Evolutionary conservation across 2,113 vertebrate species (phyloP).

Genomic region (Rhinoderma darwinii): DNA sequence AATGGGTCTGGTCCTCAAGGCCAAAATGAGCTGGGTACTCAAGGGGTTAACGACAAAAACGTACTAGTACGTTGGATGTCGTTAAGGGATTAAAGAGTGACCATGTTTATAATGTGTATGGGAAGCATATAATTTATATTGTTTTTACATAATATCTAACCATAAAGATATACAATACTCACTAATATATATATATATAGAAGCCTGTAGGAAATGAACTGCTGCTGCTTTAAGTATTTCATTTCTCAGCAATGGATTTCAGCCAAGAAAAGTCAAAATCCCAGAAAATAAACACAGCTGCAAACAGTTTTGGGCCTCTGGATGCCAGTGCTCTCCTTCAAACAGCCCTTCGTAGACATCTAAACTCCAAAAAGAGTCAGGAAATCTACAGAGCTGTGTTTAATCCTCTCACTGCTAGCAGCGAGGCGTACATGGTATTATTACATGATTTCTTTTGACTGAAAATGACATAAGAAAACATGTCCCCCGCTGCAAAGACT

Average conservation of each 20-base stretch:
- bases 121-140: background rate
- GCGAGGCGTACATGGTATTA: slow-evolving; percentile 17
- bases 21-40: too few relatives aligned
- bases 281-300: slow-evolving; percentile 60
- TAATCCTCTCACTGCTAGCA: slow-evolving; percentile 33
- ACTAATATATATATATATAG: background rate
- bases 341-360: slow-evolving; percentile 31
- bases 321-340: slow-evolving; percentile 50
- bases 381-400: slow-evolving; percentile 26
- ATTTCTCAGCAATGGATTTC: slow-evolving; percentile 55
- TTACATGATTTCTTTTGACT: slow-evolving; percentile 21
- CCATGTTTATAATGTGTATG: background rate
- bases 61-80: too few relatives aligned
- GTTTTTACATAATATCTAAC: background rate
- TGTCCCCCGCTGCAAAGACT: background rate
- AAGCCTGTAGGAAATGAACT: slow-evolving; percentile 53
- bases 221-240: slow-evolving; percentile 52
- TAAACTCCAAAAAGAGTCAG: slow-evolving; percentile 46
- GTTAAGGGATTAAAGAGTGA: background rate
- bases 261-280: slow-evolving; percentile 58
- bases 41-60: too few relatives aligned
- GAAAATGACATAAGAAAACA: slow-evolving; percentile 38
- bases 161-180: background rate
- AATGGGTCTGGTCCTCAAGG: too few relatives aligned
- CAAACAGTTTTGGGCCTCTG: slow-evolving; percentile 55